These are phyloP conservation scores for Ciona savignyi DNA, from an alignment of 23 tunicate genomes.

Conservation along the genomic window DNA sequence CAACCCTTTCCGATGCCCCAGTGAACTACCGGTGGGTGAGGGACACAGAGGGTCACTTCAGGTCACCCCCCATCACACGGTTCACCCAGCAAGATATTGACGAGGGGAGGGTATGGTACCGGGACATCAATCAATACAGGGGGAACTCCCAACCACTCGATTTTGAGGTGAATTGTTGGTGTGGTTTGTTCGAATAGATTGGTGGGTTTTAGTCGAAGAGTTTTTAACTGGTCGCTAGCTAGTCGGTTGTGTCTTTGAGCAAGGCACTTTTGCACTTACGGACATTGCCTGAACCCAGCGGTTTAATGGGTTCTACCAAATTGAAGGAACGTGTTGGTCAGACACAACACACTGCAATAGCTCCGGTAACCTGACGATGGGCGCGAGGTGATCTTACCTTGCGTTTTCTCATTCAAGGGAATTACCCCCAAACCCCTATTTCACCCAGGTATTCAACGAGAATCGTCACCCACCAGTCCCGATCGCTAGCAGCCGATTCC, in stretches of 20 bases:
- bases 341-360: background rate
- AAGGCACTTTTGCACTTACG: too few relatives aligned
- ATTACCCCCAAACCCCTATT: too few relatives aligned
- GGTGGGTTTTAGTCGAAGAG: too few relatives aligned
- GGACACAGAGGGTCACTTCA: slow-evolving; percentile 42
- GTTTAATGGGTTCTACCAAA: too few relatives aligned
- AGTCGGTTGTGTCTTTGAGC: too few relatives aligned
- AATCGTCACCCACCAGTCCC: slow-evolving; percentile 20
- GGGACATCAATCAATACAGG: slow-evolving; percentile 19
- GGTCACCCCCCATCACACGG: slow-evolving; percentile 55
- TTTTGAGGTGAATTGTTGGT: slow-evolving; percentile 61
- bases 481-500: slow-evolving; percentile 24
- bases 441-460: slow-evolving; percentile 43
- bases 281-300: too few relatives aligned
- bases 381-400: too few relatives aligned
- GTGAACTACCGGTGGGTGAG: slow-evolving; percentile 32
- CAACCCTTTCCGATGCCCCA: background rate
- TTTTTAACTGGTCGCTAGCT: too few relatives aligned
- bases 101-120: slow-evolving; percentile 67
- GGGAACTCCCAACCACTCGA: slow-evolving; percentile 41
- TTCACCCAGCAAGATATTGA: slow-evolving; percentile 73
- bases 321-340: too few relatives aligned
- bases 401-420: too few relatives aligned
- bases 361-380: background rate
- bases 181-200: too few relatives aligned